Evolutionary conservation across 2,113 vertebrate genomes (phyloP), one percentile per base, ranked within the genome.

Genomic region (Taxidea taxus): DNA sequence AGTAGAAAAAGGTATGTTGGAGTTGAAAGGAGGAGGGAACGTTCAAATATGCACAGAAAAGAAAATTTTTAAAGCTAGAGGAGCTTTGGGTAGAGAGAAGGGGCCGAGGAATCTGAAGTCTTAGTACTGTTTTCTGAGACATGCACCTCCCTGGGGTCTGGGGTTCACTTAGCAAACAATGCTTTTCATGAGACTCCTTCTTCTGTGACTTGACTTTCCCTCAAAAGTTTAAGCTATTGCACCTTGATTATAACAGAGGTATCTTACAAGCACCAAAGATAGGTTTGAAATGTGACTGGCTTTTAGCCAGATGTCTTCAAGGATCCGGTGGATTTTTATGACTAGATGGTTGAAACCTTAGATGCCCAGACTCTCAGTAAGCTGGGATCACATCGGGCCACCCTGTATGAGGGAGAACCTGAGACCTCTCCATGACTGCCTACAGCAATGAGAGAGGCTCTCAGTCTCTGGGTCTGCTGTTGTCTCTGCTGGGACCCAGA

Each of bases 1-100:
- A 96, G 20, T 34, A 87, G 97, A 97, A 90, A 95, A 97, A 83
- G 62, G 90, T 94, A 97, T 97, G 95, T 49, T 94, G 85, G 87
- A 92, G 84, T 70, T 93, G 72, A 96, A 95, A 91, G 51, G 54
- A 95, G 64, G 70, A 90, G 54, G 68, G 68, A 51, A 42, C 20
- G 2, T 75, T 91, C 74, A 84, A 87, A 95, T 64, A 91, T 4
- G 68, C 44, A 93, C 16, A 90, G 70, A 72, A 64, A 82, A 80
- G 94, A 85, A 82, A 16, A 83, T 7, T 20, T 29, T 31, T 8
- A 94, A 92, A 68, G 37, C 90, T 54, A 44, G 34, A 94, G 51
- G 66, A 13, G 23, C 44, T 77, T n/a, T 58, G 54, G 81, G 18
- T 44, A 37, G 44, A 72, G 25, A 44, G 66, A 95, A 62, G 9